Conservation (phyloP, 92 coral and sea anemone species). For the Porites divaricata region DNA sequence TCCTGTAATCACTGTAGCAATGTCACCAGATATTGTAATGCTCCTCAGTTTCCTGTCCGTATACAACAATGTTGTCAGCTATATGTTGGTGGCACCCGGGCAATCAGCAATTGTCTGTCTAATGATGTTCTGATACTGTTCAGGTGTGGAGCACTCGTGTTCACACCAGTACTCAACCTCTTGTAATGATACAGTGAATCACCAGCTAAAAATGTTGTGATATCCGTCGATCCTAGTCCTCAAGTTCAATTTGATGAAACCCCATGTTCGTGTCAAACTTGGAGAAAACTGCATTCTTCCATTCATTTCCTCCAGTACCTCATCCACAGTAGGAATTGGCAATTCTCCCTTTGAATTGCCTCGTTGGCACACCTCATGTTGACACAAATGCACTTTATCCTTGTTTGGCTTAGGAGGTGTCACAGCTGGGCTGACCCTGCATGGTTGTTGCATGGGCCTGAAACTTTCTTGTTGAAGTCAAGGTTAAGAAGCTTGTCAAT, state of each 20-base stretch:
- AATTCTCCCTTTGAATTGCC: too few relatives aligned
- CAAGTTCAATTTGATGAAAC: not conserved
- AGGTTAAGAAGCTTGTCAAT: not conserved
- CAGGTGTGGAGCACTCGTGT: conserved; percentile 19
- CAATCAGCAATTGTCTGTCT: conserved; percentile 29
- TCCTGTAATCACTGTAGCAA: too few relatives aligned
- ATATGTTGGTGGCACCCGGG: conserved; percentile 27
- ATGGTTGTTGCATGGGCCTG: too few relatives aligned
- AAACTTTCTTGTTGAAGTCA: conserved; percentile 1
- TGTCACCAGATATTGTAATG: conserved; percentile 23
- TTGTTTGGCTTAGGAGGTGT: too few relatives aligned
- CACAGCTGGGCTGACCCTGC: too few relatives aligned
- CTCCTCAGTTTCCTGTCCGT: not conserved
- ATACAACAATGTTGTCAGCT: conserved; percentile 28
- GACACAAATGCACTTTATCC: conserved; percentile 6
- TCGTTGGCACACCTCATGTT: conserved; percentile 23
- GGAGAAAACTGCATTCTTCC: too few relatives aligned
- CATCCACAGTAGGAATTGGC: too few relatives aligned
- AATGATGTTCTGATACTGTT: conserved; percentile 6
- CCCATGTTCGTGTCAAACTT: too few relatives aligned
- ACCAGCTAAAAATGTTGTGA: not conserved
- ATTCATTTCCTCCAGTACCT: too few relatives aligned
- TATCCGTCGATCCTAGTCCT: not conserved
- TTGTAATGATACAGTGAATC: not conserved
- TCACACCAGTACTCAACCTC: too few relatives aligned